Evolutionary conservation across 1,140 invertebrate genomes (phyloP).

Genomic region (Portunus trituberculatus): DNA sequence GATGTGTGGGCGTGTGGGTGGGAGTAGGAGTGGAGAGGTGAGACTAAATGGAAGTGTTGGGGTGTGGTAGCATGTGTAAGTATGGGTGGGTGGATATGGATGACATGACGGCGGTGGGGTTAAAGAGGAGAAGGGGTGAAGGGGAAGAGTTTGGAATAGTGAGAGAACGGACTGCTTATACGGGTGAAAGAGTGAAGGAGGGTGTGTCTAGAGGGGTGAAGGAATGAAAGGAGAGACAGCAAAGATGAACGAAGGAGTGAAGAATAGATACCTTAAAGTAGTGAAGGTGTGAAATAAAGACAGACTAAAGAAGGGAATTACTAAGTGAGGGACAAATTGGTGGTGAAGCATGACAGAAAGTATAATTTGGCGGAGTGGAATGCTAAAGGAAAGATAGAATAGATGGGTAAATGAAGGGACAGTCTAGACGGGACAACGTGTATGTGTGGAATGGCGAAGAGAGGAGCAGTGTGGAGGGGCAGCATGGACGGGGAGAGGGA

Average conservation of each 20-base stretch:
- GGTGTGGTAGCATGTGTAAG: not conserved
- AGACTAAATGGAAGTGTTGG: not conserved
- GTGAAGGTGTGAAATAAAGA: not conserved
- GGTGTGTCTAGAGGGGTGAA: not conserved
- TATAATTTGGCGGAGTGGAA: too few relatives aligned
- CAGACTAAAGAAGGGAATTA: not conserved
- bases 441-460: not conserved
- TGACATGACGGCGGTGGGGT: not conserved
- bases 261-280: not conserved
- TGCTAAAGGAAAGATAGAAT: not conserved
- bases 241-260: not conserved
- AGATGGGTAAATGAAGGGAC: not conserved
- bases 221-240: not conserved
- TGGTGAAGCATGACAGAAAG: not conserved
- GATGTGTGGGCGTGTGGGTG: not conserved
- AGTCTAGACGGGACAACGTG: not conserved
- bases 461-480: not conserved
- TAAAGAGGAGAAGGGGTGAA: not conserved
- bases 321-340: not conserved
- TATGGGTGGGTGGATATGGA: too few relatives aligned
- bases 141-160: not conserved
- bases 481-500: not conserved
- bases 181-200: not conserved
- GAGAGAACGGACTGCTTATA: not conserved
- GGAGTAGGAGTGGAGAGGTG: not conserved